Base-by-base conservation (phyloP, 30 jellyfish, hydroid and myxozoan species). In the Morbakka virulenta region DNA sequence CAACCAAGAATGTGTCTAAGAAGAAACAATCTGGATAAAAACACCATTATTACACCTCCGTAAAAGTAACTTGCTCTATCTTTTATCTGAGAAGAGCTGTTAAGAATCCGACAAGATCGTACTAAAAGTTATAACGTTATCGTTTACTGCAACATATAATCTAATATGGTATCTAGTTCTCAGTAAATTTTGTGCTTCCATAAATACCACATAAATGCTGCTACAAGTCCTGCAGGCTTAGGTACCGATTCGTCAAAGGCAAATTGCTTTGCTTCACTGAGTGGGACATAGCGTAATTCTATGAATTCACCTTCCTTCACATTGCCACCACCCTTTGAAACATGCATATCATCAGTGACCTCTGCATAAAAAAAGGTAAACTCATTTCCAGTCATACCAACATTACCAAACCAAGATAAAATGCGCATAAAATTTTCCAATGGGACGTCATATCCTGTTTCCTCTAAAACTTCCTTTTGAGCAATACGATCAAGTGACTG, bases 181-280 rank as follows among this genome's bases (percentile, higher is more conserved):
- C 49, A 57, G 48, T 30, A 14, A 3, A 73, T 50, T n/a, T 72
- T 62, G 33, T 80, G 50, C 49, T 80, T 83, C 90, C 95, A 70
- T 31, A 87, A 86, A 74, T 70, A 93, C 99, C 99, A 93, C 84
- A 93, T 72, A 33, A 93, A 76, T 1, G 97, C 99, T 1, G 99
- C 87, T 0, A 86, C 80, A n/a, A 83, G 63, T 28, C 94, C 71
- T 4, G 97, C 35, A 0, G 96, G 87, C 74, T 87, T 93, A 1
- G 94, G 86, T 28, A 69, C 57, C 57, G 76, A 63, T 6, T 64
- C 67, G 49, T 82, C 88, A 63, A 76, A 87, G 29, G 83, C 82
- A 53, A 93, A 87, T 22, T 76, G 69, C 61, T 87, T 87, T 35
- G 96, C 96, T 52, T 93, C 80, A 22, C 74, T 69, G 17, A 76